These are phyloP conservation scores for Telmatochromis sp. DNA, from an alignment of 2,113 vertebrate genomes.

Conservation along the genomic window DNA sequence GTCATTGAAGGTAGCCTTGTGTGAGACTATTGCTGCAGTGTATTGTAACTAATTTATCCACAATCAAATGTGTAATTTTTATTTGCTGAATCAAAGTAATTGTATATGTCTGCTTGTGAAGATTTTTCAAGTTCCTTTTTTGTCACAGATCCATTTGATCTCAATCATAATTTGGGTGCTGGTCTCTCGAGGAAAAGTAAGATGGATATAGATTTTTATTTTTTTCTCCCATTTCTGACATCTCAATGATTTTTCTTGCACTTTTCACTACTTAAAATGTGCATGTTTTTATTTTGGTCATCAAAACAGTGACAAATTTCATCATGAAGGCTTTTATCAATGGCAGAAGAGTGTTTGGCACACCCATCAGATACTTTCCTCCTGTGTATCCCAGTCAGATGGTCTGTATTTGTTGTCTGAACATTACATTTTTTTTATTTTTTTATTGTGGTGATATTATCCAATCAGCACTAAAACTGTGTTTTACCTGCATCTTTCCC, in stretches of 20 bases:
- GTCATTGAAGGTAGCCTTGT: slow-evolving; percentile 86
- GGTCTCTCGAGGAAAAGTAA: slow-evolving; percentile 92
- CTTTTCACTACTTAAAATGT: neutral
- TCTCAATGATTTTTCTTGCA: neutral
- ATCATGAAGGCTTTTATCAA: slow-evolving; percentile 98
- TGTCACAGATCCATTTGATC: slow-evolving; percentile 87
- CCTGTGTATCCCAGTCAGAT: slow-evolving; percentile 80
- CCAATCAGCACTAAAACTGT: neutral
- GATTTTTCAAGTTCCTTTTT: neutral
- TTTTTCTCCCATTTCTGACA: neutral
- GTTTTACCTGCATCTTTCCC: neutral
- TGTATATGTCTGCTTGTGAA: neutral
- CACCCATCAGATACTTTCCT: slow-evolving; percentile 77
- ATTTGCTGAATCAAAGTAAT: neutral
- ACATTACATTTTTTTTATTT: neutral
- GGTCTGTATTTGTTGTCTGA: slow-evolving; percentile 60
- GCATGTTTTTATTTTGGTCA: neutral
- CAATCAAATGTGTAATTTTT: neutral
- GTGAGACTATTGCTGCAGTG: neutral
- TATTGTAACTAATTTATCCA: neutral
- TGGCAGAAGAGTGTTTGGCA: slow-evolving; percentile 87
- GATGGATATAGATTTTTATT: neutral
- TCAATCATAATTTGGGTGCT: slow-evolving; percentile 94
- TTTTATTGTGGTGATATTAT: neutral
- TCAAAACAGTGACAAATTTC: slow-evolving; percentile 88